These are phyloP conservation scores for Odontocerum albicorne DNA, from an alignment of 2,888 invertebrate species.

Conservation along the genomic window DNA sequence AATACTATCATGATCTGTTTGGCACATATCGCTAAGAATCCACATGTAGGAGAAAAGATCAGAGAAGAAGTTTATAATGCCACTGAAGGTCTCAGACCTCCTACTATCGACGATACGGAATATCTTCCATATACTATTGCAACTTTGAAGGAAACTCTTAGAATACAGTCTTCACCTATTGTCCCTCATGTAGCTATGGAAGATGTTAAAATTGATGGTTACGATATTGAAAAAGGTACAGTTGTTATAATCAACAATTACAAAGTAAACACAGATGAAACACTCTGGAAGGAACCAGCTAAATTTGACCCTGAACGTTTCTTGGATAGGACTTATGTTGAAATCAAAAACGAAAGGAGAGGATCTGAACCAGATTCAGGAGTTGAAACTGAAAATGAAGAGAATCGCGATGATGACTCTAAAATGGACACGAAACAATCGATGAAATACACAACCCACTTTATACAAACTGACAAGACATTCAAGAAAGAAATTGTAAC, in stretches of 20 bases:
- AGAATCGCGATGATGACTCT: too few relatives aligned
- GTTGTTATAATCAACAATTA: conserved; percentile 85
- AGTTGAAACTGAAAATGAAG: conserved; percentile 56
- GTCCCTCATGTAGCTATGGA: conserved; percentile 87
- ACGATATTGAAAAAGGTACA: conserved; percentile 73
- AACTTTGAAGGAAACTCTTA: conserved; percentile 75
- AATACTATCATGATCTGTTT: conserved; percentile 79
- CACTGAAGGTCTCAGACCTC: conserved; percentile 57
- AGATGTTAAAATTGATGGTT: conserved; percentile 72
- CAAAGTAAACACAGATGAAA: conserved; percentile 71
- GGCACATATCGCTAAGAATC: conserved; percentile 67
- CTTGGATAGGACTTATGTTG: conserved; percentile 51
- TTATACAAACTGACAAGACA: conserved; percentile 40
- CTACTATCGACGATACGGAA: conserved; percentile 67
- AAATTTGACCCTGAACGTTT: conserved; percentile 78
- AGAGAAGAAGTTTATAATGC: conserved; percentile 68
- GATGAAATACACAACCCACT: conserved; percentile 31
- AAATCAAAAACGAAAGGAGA: conserved; percentile 43
- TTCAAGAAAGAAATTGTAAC: conserved; percentile 48
- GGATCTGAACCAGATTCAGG: conserved; percentile 59
- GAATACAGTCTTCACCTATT: conserved; percentile 83
- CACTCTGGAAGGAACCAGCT: conserved; percentile 73
- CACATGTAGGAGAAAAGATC: conserved; percentile 65
- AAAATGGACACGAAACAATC: conserved; percentile 1
- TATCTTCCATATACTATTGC: conserved; percentile 80